These are phyloP conservation scores for Pentamera pediparva DNA, from an alignment of 53 echinoderm and acorn worm genomes.

Conservation along the genomic window DNA sequence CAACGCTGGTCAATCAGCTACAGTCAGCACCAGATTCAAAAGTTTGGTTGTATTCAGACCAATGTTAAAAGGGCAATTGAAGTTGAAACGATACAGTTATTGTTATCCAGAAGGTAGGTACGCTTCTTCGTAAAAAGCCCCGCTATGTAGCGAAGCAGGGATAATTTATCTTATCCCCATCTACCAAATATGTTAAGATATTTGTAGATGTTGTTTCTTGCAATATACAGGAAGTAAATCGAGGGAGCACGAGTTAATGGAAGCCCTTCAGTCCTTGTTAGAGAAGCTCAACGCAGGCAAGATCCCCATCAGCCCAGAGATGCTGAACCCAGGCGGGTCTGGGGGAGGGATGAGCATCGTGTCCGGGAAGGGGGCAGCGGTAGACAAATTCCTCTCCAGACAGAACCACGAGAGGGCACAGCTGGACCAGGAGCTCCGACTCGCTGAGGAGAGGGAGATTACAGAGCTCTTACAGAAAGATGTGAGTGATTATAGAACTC, in stretches of 20 bases:
- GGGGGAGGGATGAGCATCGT: slow-evolving; percentile 47
- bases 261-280: slow-evolving; percentile 72
- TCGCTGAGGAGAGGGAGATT: slow-evolving; percentile 82
- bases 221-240: slow-evolving; percentile 35
- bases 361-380: slow-evolving; percentile 65
- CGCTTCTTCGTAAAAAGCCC: too few species aligned
- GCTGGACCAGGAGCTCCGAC: slow-evolving; percentile 69
- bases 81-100: too few species aligned
- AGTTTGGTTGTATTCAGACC: too few species aligned
- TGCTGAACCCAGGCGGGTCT: slow-evolving; percentile 67
- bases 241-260: slow-evolving; percentile 84
- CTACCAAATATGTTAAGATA: too few species aligned
- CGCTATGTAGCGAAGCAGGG: too few species aligned
- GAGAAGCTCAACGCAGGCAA: slow-evolving; percentile 91
- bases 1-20: too few species aligned
- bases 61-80: too few species aligned
- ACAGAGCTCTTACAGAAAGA: slow-evolving; percentile 49
- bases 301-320: slow-evolving; percentile 94
- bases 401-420: slow-evolving; percentile 71
- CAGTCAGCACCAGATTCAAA: too few species aligned
- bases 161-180: too few species aligned
- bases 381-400: slow-evolving; percentile 56
- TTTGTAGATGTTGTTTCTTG: too few species aligned
- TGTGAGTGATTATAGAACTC: slow-evolving; percentile 64
- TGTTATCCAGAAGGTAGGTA: too few species aligned